Base-by-base conservation (phyloP, 2,797 vertebrate genomes). In the Mormyrops boulengeri region DNA sequence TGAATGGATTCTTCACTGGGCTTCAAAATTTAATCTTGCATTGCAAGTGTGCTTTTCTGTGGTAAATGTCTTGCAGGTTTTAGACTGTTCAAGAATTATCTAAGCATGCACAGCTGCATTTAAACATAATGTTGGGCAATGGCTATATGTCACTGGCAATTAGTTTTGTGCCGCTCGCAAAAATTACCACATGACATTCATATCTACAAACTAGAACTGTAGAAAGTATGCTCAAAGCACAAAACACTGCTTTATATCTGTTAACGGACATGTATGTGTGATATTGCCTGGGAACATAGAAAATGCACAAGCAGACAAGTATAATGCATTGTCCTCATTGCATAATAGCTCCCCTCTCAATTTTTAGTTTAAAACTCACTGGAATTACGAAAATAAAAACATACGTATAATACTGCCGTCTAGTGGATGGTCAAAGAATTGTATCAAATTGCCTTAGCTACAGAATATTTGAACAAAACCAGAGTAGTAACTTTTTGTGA, bases 351-450 rank as follows among this genome's bases (percentile, higher is more conserved):
- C 38, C 62, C 34, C 47, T 89, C 85, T 77, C n/a, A 88, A 88
- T 89, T 89, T 41, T 90, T 44, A 49, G 86, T 22, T 38, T 90
- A 38, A 91, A 89, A 60, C n/a, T 14, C 47, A 53, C 4, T 73
- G 49, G 66, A 87, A 53, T 44, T 73, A 34, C 4, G 34, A 49
- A 66, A 88, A 22, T 11, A 49, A 84, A 88, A 44, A 85, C 22
- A 57, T 90, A 88, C 87, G 92, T 92, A 85, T 93, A 91, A 93
- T 92, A 93, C 91, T 94, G 94, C 94, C 94, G 93, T 91, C 94
- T 94, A 92, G 93, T 95, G 95, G 93, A 12, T 50, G 88, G 77
- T 22, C 82, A 30, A 87, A 41, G 88, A 82, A 88, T 5, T 22
- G 2, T 22, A 22, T 55, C 8, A 57, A 87, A 55, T 22, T 87